Evolutionary conservation across 2,113 vertebrate species (phyloP).

Genomic region (Mirza zaza): DNA sequence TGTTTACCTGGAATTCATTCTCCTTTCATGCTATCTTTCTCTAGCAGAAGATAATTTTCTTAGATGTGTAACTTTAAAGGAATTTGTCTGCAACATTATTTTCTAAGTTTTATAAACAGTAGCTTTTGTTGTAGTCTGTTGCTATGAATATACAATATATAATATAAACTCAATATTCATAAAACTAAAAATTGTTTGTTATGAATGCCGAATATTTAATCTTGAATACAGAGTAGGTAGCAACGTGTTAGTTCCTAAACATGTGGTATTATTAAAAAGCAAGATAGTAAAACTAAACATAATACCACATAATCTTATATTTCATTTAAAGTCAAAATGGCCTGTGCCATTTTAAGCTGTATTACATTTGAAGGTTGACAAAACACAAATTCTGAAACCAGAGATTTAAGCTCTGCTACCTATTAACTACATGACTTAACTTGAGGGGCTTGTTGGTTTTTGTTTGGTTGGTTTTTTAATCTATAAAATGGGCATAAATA

Average conservation of each 20-base stretch:
- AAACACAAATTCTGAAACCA: conserved; percentile 1
- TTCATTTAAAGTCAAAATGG: neutral
- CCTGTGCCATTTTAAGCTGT: neutral
- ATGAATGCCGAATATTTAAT: conserved; percentile 26
- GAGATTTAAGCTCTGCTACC: neutral
- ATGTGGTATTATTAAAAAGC: neutral
- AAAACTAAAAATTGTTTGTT: conserved; percentile 6
- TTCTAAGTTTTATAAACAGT: conserved; percentile 35
- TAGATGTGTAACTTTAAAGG: conserved; percentile 9
- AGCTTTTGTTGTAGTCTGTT: conserved; percentile 3
- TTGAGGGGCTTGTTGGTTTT: neutral
- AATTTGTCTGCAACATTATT: neutral
- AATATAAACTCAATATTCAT: neutral
- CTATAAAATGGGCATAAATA: neutral
- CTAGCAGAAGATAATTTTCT: conserved; percentile 20
- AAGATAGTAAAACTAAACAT: conserved; percentile 11
- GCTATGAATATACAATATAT: neutral
- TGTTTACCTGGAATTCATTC: conserved; percentile 36
- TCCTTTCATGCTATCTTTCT: conserved; percentile 13
- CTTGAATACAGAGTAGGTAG: neutral
- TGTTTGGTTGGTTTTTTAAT: neutral
- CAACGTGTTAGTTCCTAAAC: neutral
- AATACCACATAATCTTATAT: neutral
- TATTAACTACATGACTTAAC: neutral
- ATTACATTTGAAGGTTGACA: neutral